These are phyloP conservation scores for Hyalella azteca DNA, from an alignment of 2,888 invertebrate species.

Conservation along the genomic window DNA sequence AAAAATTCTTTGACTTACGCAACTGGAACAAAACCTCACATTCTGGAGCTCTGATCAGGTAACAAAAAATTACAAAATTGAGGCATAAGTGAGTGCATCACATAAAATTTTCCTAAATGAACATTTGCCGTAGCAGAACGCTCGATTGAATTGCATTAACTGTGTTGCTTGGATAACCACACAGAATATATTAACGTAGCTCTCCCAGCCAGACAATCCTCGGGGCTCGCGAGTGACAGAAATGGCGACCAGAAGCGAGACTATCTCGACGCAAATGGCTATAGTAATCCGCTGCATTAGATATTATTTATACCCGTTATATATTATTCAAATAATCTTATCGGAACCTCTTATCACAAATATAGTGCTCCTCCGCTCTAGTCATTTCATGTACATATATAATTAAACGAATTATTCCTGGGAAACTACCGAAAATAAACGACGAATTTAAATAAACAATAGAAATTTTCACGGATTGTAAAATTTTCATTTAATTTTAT, in stretches of 20 bases:
- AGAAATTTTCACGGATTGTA: too few species aligned
- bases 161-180: neutral
- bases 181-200: neutral
- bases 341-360: neutral
- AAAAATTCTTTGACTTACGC: neutral
- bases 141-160: neutral
- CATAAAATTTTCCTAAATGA: neutral
- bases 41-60: too few species aligned
- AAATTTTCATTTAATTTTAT: too few species aligned
- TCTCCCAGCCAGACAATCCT: neutral
- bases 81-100: neutral
- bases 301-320: neutral
- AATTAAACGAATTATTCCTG: neutral
- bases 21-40: too few species aligned
- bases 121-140: neutral
- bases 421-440: neutral
- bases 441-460: too few species aligned
- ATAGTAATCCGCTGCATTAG: neutral
- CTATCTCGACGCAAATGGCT: neutral
- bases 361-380: neutral
- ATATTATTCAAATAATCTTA: neutral
- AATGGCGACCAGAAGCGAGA: neutral
- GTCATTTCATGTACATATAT: neutral
- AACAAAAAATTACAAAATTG: neutral
- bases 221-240: neutral